Percentiles rank a stretch among this genome's conserved stretches.
phyloP scores from a whole-genome alignment of 1,140 invertebrate species.

The Bilobella aurantiaca region DNA sequence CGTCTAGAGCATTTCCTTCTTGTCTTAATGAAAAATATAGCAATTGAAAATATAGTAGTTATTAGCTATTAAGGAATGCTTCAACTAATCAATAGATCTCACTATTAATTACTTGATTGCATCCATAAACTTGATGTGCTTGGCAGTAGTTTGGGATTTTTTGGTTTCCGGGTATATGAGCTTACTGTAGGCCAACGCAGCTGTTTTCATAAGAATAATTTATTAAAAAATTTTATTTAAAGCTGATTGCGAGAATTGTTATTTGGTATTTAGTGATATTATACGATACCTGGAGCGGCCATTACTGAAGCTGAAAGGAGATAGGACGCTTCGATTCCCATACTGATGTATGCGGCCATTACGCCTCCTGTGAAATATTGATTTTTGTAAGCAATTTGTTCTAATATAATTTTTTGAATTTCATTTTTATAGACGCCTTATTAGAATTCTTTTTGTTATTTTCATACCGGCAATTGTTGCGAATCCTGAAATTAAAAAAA shows the following conservation, averaged over 20 bases:
- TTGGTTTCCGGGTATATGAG: conserved; percentile 83
- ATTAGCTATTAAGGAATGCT: no score
- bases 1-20: conserved; percentile 72
- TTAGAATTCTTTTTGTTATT: background rate
- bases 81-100: no score
- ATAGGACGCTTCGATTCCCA: conserved; percentile 71
- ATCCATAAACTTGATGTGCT: conserved; percentile 44
- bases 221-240: background rate
- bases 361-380: conserved; percentile 72
- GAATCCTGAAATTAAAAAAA: conserved; percentile 49
- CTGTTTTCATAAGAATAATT: conserved; percentile 38
- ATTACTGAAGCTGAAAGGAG: conserved; percentile 87
- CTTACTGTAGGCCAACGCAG: conserved; percentile 69
- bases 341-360: conserved; percentile 79
- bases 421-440: no score
- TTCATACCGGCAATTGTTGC: conserved; percentile 72
- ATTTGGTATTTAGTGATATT: background rate
- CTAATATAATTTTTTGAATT: no score
- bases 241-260: background rate
- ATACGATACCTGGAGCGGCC: conserved; percentile 73
- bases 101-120: background rate
- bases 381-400: no score
- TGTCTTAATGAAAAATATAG: conserved; percentile 48
- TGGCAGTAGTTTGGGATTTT: conserved; percentile 55
- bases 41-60: background rate